phyloP scores from a whole-genome alignment of 2,113 vertebrate genomes.

The Oreocharis arfaki region DNA sequence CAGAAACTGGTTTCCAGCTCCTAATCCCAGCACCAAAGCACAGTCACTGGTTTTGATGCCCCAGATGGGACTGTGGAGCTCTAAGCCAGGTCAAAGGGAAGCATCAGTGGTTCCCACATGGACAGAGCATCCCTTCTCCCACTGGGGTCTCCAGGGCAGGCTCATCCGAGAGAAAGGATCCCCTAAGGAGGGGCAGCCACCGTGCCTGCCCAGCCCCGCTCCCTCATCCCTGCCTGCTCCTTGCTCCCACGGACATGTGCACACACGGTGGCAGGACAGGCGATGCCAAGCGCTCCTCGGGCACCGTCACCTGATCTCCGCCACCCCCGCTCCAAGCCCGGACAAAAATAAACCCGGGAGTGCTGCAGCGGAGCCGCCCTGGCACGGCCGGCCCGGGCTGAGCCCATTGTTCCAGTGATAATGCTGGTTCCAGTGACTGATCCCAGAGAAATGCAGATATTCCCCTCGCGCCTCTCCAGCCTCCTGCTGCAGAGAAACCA shows the following conservation, averaged over 20 bases:
- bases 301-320: background rate
- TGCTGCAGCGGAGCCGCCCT: background rate
- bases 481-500: background rate
- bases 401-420: background rate
- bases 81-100: background rate
- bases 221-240: background rate
- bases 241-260: background rate
- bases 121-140: background rate
- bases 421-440: background rate
- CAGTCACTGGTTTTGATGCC: background rate
- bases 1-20: background rate
- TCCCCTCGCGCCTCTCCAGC: background rate
- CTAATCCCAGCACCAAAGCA: background rate
- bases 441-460: background rate
- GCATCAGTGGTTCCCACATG: background rate
- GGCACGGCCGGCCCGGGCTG: background rate
- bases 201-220: background rate
- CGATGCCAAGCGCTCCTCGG: background rate
- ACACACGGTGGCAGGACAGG: background rate
- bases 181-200: accelerated
- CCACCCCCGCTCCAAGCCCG: background rate
- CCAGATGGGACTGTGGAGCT: background rate
- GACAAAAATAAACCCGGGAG: slow-evolving; percentile 30
- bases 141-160: accelerated
- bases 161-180: background rate